A percentile compares a stretch with the other conserved stretches of the same genome.
Conservation (phyloP, 2,113 vertebrate species). For the Pterophyllum scalare region DNA sequence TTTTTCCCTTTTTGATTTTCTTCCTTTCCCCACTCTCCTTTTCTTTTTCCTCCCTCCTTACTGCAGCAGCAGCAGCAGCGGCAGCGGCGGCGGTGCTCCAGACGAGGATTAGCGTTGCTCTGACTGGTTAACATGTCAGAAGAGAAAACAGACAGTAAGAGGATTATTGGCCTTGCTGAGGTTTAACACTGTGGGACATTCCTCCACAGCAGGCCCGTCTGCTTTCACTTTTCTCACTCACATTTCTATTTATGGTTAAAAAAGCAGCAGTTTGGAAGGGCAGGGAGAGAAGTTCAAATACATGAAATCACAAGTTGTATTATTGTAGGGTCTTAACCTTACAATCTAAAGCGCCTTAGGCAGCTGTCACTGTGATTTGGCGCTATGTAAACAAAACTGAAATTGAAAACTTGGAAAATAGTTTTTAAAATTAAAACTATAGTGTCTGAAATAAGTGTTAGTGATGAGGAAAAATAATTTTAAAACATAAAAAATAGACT, state of each 20-base stretch:
- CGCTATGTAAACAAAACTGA: no score
- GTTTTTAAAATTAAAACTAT: not conserved
- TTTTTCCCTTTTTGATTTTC: no score
- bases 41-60: not conserved
- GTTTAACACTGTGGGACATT: constrained; percentile 20
- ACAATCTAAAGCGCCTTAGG: no score
- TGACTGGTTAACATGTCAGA: constrained; percentile 49
- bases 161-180: constrained; percentile 33
- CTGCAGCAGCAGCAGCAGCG: not conserved
- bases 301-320: not conserved
- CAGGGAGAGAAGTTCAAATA: not conserved
- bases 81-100: not conserved
- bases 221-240: not conserved
- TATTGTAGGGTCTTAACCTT: no score
- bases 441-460: not conserved
- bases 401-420: not conserved
- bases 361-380: no score
- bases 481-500: no score
- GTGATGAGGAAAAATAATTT: not conserved
- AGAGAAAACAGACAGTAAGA: constrained; percentile 50
- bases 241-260: not conserved
- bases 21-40: not conserved
- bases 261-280: rapidly evolving
- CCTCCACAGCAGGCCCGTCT: not conserved
- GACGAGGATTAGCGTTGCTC: constrained; percentile 32